These are phyloP conservation scores for Triops longicaudatus DNA, from an alignment of 1,140 invertebrate genomes.

Conservation along the genomic window DNA sequence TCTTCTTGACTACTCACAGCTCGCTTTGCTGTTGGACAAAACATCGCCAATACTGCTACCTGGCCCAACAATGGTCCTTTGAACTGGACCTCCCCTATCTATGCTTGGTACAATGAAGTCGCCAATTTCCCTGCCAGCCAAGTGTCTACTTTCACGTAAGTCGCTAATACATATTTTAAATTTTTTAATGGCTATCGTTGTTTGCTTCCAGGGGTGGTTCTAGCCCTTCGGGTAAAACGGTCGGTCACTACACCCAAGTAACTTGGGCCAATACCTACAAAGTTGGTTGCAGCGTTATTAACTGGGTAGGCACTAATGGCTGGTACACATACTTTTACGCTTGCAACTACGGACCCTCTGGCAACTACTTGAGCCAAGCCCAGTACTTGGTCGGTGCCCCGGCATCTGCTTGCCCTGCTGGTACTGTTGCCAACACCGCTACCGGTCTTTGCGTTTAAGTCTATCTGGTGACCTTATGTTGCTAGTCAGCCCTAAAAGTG, in stretches of 20 bases:
- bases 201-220: background rate
- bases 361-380: background rate
- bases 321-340: conserved; percentile 23
- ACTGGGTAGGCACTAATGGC: background rate
- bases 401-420: background rate
- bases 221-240: background rate
- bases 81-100: background rate
- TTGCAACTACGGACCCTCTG: conserved; percentile 29
- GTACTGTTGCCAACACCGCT: no score
- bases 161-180: no score
- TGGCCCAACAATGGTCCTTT: no score
- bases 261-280: background rate
- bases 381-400: conserved; percentile 18
- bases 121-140: background rate
- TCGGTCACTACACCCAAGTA: conserved; percentile 17
- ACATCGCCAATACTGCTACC: background rate
- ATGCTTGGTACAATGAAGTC: conserved; percentile 17
- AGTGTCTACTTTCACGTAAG: conserved; percentile 20
- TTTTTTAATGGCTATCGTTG: no score
- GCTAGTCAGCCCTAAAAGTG: no score
- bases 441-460: no score
- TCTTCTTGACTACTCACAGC: background rate
- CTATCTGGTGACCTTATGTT: no score
- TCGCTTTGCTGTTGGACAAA: conserved; percentile 21
- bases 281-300: background rate